These are phyloP conservation scores for Echiichthys vipera DNA, from an alignment of 2,797 vertebrate species.

Conservation along the genomic window DNA sequence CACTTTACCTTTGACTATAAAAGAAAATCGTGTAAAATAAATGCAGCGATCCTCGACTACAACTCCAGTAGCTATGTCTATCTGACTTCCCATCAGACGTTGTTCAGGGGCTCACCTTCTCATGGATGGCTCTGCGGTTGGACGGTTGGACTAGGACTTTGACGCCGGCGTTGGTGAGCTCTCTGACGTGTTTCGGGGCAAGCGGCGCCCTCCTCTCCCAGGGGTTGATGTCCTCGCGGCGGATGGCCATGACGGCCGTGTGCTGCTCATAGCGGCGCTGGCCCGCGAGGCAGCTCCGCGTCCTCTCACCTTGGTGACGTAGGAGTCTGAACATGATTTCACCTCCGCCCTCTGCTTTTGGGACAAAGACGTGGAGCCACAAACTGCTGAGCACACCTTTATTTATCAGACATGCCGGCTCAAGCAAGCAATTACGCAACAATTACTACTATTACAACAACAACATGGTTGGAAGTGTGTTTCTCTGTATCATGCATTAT, in stretches of 20 bases:
- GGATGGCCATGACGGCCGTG: conserved; percentile 89
- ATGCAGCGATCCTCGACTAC: too few relatives aligned
- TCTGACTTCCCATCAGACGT: accelerated
- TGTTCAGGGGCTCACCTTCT: conserved; percentile 80
- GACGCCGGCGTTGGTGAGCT: conserved; percentile 91
- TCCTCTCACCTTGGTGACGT: conserved; percentile 67
- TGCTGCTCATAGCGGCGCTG: conserved; percentile 78
- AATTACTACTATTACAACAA: too few relatives aligned
- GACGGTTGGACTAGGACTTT: conserved; percentile 96
- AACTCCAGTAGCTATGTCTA: too few relatives aligned
- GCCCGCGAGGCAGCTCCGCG: conserved; percentile 41
- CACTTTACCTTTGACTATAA: too few relatives aligned
- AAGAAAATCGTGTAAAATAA: too few relatives aligned
- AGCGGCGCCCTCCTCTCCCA: conserved; percentile 97
- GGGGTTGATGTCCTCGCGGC: conserved; percentile 93
- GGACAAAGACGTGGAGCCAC: conserved; percentile 12
- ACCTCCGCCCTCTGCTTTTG: conserved; percentile 65
- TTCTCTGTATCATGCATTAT: background rate
- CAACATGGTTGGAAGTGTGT: background rate
- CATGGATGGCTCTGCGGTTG: conserved; percentile 94
- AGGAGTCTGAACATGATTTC: conserved; percentile 87
- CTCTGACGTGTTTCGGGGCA: conserved; percentile 92
- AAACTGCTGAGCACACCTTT: background rate
- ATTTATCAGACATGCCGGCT: too few relatives aligned
- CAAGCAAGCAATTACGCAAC: too few relatives aligned